These are phyloP conservation scores for Diuraphis noxia DNA, from an alignment of 1,140 invertebrate genomes.

Conservation along the genomic window DNA sequence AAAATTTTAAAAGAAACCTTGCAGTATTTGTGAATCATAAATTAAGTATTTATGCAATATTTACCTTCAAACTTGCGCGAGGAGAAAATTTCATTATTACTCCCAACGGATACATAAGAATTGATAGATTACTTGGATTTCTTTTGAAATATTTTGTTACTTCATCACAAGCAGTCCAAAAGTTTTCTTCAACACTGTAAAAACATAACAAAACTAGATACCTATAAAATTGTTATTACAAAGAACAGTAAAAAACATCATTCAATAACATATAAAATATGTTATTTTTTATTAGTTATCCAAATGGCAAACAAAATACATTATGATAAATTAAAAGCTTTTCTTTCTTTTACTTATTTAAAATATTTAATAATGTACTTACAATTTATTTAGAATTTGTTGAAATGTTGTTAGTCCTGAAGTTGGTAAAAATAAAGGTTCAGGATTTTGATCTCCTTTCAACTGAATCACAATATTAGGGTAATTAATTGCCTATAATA, in stretches of 20 bases:
- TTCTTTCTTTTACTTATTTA: background rate
- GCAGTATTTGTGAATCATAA: no score
- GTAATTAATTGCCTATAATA: slow-evolving; percentile 15
- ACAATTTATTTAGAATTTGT: slow-evolving; percentile 58
- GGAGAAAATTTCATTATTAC: slow-evolving; percentile 20
- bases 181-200: background rate
- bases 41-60: background rate
- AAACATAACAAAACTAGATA: background rate
- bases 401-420: background rate
- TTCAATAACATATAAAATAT: no score
- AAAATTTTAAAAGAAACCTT: no score
- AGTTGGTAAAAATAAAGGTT: slow-evolving; percentile 33
- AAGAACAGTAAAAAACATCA: no score
- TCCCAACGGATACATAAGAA: background rate
- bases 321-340: background rate
- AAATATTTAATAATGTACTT: background rate
- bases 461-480: slow-evolving; percentile 24
- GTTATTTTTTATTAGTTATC: background rate
- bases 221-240: no score
- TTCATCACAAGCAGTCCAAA: slow-evolving; percentile 27
- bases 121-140: background rate
- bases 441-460: background rate
- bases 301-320: background rate
- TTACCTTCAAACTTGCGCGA: background rate
- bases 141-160: background rate